Conservation (phyloP, 2,113 vertebrate genomes). For the Motacilla alba region DNA sequence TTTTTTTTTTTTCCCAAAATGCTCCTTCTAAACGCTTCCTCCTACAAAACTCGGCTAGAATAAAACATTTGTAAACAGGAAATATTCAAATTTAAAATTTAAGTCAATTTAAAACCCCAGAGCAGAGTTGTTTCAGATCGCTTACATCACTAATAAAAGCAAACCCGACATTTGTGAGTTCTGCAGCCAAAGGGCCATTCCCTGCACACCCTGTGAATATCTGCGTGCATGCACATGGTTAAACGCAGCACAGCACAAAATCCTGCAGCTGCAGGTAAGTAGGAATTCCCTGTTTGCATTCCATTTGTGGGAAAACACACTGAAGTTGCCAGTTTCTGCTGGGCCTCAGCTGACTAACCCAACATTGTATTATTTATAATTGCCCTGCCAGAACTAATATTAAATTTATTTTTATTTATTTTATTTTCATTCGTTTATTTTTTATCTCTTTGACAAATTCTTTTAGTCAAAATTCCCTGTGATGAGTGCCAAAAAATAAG, state of each 20-base stretch:
- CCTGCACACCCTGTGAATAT: neutral
- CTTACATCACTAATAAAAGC: neutral
- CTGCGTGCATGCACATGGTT: neutral
- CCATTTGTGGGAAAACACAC: neutral
- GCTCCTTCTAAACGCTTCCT: no score
- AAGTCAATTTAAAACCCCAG: neutral
- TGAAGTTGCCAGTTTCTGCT: neutral
- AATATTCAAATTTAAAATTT: no score
- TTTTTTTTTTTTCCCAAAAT: no score
- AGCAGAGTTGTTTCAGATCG: neutral
- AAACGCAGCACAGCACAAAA: neutral
- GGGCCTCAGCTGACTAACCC: neutral
- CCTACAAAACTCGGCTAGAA: neutral
- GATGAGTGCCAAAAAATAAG: neutral
- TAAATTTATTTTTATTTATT: neutral
- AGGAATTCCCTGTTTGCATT: neutral
- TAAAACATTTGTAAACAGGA: neutral
- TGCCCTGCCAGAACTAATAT: neutral
- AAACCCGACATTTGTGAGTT: neutral
- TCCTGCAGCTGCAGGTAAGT: neutral
- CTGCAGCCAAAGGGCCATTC: neutral
- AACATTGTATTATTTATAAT: neutral
- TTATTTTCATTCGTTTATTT: neutral
- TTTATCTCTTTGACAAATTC: neutral
- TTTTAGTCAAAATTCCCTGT: neutral